A percentile compares a stretch with the other conserved stretches of the same genome.
Conservation (phyloP, 2,113 vertebrate species). For the Tupaia chinensis region DNA sequence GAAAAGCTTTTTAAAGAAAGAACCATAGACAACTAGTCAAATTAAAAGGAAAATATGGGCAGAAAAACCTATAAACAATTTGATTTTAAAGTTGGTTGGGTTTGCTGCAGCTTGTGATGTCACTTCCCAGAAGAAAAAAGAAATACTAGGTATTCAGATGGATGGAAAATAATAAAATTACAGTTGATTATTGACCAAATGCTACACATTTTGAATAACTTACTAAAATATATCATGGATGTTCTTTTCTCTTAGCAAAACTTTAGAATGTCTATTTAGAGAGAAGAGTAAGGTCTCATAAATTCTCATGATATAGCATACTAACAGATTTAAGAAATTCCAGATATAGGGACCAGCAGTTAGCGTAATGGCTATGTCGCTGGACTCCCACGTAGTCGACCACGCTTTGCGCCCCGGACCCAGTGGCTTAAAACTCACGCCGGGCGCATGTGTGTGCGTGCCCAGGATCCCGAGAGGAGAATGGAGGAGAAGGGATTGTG, state of each 20-base stretch:
- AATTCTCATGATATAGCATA: not conserved
- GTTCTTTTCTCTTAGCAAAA: not conserved
- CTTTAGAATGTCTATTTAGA: slow-evolving; percentile 18
- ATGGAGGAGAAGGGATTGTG: too few species aligned
- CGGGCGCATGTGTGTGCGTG: too few species aligned
- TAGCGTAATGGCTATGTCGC: too few species aligned
- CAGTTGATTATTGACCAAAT: not conserved
- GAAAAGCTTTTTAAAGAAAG: not conserved
- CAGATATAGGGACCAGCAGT: not conserved
- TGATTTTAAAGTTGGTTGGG: slow-evolving; percentile 56
- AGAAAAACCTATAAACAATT: slow-evolving; percentile 29
- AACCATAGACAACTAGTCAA: slow-evolving; percentile 47
- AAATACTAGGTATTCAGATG: slow-evolving; percentile 4
- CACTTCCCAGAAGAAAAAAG: slow-evolving; percentile 59
- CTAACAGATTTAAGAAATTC: not conserved
- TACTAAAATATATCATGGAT: slow-evolving; percentile 56
- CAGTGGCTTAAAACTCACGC: too few species aligned
- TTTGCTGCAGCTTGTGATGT: slow-evolving; percentile 63
- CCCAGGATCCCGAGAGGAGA: too few species aligned
- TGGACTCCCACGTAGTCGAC: too few species aligned
- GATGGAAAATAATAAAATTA: slow-evolving; percentile 53
- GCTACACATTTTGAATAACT: slow-evolving; percentile 37
- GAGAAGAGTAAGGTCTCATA: not conserved
- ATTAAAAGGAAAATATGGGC: not conserved
- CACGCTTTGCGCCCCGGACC: too few species aligned